These are phyloP conservation scores for Acipenser ruthenus DNA, from an alignment of 2,797 vertebrate genomes.

Conservation along the genomic window DNA sequence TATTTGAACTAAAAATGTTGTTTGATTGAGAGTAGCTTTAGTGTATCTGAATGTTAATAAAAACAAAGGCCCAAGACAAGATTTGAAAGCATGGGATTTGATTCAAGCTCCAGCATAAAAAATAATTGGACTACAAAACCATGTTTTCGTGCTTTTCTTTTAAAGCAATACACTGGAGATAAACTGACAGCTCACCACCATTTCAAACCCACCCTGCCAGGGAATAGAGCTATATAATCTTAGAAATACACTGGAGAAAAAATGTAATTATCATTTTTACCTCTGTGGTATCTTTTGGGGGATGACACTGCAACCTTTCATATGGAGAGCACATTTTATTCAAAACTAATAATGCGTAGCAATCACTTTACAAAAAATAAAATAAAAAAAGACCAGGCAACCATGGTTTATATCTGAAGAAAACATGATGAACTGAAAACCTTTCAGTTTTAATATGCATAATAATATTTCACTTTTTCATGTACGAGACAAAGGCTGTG, in stretches of 20 bases:
- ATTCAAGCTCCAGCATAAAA: constrained; percentile 62
- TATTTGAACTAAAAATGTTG: constrained; percentile 33
- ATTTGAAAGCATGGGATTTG: constrained; percentile 53
- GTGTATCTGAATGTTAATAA: constrained; percentile 41
- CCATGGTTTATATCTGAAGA: constrained; percentile 18
- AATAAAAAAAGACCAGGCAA: constrained; percentile 30
- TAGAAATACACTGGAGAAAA: constrained; percentile 69
- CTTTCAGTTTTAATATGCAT: constrained; percentile 62
- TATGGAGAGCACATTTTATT: constrained; percentile 51
- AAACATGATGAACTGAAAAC: constrained; percentile 24
- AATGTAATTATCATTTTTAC: constrained; percentile 81
- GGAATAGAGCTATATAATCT: constrained; percentile 68
- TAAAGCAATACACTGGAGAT: constrained; percentile 58
- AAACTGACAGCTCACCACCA: constrained; percentile 55
- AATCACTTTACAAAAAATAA: constrained; percentile 44
- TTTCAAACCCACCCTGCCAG: constrained; percentile 58
- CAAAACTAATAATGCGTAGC: constrained; percentile 43
- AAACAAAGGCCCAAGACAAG: constrained; percentile 39
- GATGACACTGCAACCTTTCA: constrained; percentile 67
- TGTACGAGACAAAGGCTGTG: constrained; percentile 51
- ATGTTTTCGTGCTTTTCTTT: constrained; percentile 72
- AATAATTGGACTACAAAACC: constrained; percentile 61
- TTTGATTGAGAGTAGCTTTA: constrained; percentile 36
- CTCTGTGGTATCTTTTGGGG: constrained; percentile 69
- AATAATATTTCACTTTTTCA: constrained; percentile 58